These are phyloP conservation scores for Neogale vison DNA, from an alignment of 2,113 vertebrate genomes.

Conservation along the genomic window DNA sequence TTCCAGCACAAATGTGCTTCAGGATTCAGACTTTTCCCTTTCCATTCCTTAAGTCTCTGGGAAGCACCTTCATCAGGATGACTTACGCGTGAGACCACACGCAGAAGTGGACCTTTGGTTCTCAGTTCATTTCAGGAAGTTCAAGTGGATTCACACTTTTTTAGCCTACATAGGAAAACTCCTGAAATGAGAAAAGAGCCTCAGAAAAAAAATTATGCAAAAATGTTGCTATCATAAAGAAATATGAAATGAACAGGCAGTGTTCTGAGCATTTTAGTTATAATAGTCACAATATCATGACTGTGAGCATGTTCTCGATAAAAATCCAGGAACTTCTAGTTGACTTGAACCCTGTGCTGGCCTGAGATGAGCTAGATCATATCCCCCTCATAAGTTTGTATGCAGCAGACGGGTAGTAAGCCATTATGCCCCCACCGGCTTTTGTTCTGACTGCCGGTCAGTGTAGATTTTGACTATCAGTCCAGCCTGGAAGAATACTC, in stretches of 20 bases:
- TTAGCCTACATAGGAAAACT: background rate
- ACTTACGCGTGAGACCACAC: background rate
- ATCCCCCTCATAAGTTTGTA: rapidly evolving
- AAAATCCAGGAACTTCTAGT: background rate
- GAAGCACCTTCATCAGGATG: background rate
- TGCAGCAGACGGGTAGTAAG: rapidly evolving
- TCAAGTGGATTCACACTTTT: background rate
- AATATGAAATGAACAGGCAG: background rate
- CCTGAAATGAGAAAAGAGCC: background rate
- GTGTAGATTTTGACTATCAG: background rate
- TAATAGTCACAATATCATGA: background rate
- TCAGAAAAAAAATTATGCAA: background rate
- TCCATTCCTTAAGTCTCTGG: background rate
- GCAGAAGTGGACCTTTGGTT: background rate
- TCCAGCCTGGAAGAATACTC: background rate
- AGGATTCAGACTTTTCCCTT: background rate
- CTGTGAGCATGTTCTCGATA: background rate
- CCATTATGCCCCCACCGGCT: rapidly evolving
- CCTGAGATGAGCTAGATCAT: background rate
- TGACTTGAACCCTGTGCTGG: background rate
- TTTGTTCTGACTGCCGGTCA: background rate
- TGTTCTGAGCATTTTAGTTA: background rate
- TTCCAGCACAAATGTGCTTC: slow-evolving; percentile 10
- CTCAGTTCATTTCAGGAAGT: background rate
- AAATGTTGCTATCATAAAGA: background rate